Base-by-base conservation (phyloP, 2,797 vertebrate genomes). In the Gobionotothen gibberifrons region DNA sequence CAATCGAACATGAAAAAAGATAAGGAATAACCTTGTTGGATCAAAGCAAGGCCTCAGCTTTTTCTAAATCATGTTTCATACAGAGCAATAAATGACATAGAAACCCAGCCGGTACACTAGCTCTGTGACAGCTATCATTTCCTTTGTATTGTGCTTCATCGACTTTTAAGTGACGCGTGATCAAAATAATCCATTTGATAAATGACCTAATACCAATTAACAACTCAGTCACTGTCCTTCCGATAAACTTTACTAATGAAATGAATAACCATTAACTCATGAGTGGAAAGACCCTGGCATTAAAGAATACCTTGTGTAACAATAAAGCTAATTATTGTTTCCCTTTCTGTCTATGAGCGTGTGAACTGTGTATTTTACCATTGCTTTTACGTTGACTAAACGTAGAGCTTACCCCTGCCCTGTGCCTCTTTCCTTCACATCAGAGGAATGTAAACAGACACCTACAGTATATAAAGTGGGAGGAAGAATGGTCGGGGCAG, bases 361-460 rank as follows among this genome's bases (percentile, higher is more conserved):
- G n/a, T 14, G 17, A 9, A 26, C 49, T 46, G 16, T 14, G 13
- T 9, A 22, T 51, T 72, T 68, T 19, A 67, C 43, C 4, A 5
- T 11, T 29, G 16, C 32, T 51, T 47, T 17, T 4, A 58, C n/a
- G 49, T 5, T 58, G 32, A 56, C 22, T 13, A 22, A 44, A 71
- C 68, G 6, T 71, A 61, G 72, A 74, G 43, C 66, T 43, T 21
- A 16, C 54, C 66, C 51, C 66, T 52, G 72, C 15, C n/a, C 32
- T 26, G 72, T 3, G 39, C 46, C 61, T 81, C 62, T 42, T 73
- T 81, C 69, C 73, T 81, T 62, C 54, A 67, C 69, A 51, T 78
- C 36, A 15, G 44, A 78, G 75, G 79, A 84, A 81, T 79, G 85
- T 79, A 89, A 84, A 85, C 81, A 79, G 15, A 72, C 62, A 46